Evolutionary conservation across 2,888 invertebrate species (phyloP), one percentile per base, ranked within the genome.

Genomic region (Clepsis dumicolana): DNA sequence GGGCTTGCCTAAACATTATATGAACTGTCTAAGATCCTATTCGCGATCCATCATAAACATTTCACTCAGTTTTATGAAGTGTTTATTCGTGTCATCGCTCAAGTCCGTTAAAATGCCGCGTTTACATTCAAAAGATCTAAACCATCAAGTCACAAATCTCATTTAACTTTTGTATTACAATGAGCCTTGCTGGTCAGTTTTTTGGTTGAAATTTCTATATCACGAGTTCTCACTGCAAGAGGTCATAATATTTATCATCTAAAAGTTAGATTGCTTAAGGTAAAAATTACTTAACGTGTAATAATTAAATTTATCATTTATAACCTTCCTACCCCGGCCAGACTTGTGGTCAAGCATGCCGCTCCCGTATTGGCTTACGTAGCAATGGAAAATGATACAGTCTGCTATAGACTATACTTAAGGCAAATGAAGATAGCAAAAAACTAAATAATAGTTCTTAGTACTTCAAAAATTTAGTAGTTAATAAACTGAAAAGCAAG

Each of bases 31-130:
- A 29, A 41, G 56, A 52, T 56, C 53, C n/a, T 60, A 60, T 65
- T n/a, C 32, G 24, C 41, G 16, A 53, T 59, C 53, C 32, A 44
- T 65, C 41, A 60, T 65, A 65, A 65, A 65, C 60, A 65, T 53
- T 53, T 60, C 60, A 53, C 53, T 65, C 65, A 60, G 4, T 60
- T 44, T 53, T n/a, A 29, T 60, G 50, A 60, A 65, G 50, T 65
- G 59, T 53, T 53, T 59, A 65, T 59, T 29, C 65, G 10, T 60
- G 27, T 41, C 65, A 41, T 53, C 29, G 38, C 38, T 52, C 38
- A 32, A 54, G 54, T 54, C 35, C 14, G 56, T 56, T 21, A 32
- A 48, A n/a, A 48, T 48, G 21, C 10, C 21, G 21, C 18, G 48
- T 48, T 48, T 48, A 48, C 48, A 48, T 48, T 48, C 12, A 10